Conservation (phyloP, 2,113 vertebrate species). For the Prionailurus bengalensis region DNA sequence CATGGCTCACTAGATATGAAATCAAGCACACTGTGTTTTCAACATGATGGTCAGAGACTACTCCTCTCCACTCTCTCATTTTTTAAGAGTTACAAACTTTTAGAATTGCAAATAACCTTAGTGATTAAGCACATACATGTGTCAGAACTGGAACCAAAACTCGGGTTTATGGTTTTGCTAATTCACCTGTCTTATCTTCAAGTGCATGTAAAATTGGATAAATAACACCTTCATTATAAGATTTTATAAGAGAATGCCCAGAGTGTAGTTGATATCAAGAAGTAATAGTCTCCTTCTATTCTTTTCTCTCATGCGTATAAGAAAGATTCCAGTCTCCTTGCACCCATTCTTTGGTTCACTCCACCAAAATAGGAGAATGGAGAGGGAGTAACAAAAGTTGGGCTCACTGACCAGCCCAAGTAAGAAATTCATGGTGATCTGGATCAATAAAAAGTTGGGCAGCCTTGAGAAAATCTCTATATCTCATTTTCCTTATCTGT, state of each 20-base stretch:
- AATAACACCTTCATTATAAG: background rate
- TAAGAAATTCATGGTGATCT: background rate
- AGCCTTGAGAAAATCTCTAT: background rate
- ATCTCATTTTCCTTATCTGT: background rate
- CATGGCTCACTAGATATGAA: background rate
- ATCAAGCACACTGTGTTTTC: background rate
- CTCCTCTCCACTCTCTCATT: background rate
- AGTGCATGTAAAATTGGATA: background rate
- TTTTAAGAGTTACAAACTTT: background rate
- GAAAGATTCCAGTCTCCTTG: background rate
- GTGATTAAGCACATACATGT: background rate
- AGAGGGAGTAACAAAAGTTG: background rate
- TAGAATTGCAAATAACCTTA: background rate
- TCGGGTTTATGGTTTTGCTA: background rate
- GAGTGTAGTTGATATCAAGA: background rate
- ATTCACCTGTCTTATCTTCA: background rate
- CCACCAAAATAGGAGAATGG: background rate
- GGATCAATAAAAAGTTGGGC: too few species aligned
- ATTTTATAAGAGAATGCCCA: background rate
- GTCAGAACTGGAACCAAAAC: background rate
- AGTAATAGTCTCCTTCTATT: background rate
- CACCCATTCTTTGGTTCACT: background rate
- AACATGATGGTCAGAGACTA: background rate
- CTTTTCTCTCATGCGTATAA: background rate
- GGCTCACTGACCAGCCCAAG: background rate